A percentile compares a stretch with the other conserved stretches of the same genome.
Conservation (phyloP, 1,140 invertebrate species). For the Dinoponera quadriceps region DNA sequence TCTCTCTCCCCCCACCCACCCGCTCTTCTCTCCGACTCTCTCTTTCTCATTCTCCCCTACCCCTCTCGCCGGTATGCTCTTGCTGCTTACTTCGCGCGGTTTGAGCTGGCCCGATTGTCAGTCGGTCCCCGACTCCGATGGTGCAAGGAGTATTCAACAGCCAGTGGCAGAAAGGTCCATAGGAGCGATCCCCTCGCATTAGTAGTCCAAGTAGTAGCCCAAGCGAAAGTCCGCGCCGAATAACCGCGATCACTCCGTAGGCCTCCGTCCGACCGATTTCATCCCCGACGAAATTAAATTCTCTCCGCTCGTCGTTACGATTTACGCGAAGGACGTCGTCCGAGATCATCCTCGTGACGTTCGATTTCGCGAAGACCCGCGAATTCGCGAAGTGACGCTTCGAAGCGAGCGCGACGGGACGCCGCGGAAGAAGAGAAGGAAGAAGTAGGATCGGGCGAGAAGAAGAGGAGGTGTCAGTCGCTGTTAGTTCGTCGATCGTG, state of each 20-base stretch:
- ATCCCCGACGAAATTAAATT: conserved; percentile 7
- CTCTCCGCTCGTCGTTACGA: background rate
- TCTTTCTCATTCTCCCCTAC: conserved; percentile 45
- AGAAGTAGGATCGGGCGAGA: conserved; percentile 68
- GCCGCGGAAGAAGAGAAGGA: conserved; percentile 13
- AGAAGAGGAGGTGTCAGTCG: conserved; percentile 72
- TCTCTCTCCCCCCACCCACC: conserved; percentile 4
- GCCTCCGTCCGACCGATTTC: background rate
- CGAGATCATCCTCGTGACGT: background rate
- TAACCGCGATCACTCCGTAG: background rate
- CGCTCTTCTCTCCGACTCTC: conserved; percentile 26
- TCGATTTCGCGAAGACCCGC: background rate
- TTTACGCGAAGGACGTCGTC: too few species aligned
- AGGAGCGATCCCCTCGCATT: background rate
- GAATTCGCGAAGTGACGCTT: background rate
- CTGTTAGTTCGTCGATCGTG: conserved; percentile 67
- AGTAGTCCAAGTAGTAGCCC: background rate
- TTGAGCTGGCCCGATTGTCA: conserved; percentile 75
- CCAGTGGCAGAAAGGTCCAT: background rate
- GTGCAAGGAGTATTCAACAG: conserved; percentile 57
- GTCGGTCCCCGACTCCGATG: conserved; percentile 69
- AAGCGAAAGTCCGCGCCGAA: background rate
- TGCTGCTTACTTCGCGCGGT: conserved; percentile 74
- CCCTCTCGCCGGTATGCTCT: conserved; percentile 50
- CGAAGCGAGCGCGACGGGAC: conserved; percentile 29